These are phyloP conservation scores for Drosophila basisetae DNA, from an alignment of 2,888 invertebrate genomes.

Conservation along the genomic window DNA sequence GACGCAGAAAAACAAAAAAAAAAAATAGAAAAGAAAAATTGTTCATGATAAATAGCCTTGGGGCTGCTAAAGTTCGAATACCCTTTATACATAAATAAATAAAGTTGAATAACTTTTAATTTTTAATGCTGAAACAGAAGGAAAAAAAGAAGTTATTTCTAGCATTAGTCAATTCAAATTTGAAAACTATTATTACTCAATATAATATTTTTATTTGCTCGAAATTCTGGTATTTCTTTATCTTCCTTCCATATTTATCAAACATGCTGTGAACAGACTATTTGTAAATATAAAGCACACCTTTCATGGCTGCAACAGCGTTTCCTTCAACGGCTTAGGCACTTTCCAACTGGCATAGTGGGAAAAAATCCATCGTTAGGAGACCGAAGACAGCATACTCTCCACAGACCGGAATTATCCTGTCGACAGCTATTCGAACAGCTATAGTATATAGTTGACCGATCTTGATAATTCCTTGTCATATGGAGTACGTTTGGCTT, in stretches of 20 bases:
- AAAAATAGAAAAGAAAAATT: slow-evolving; percentile 1
- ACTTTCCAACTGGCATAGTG: neutral
- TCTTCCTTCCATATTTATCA: neutral
- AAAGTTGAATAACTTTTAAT: neutral
- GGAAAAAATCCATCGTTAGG: neutral
- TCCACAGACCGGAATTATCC: neutral
- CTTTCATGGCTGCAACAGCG: neutral
- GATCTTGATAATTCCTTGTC: neutral
- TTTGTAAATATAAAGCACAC: neutral
- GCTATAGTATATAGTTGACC: neutral
- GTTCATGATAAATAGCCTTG: neutral
- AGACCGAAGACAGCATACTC: neutral
- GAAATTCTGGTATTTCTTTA: neutral
- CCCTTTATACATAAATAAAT: slow-evolving; percentile 6
- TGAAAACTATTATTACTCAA: neutral
- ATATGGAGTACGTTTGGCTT: neutral
- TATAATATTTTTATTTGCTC: neutral
- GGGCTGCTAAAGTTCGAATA: neutral
- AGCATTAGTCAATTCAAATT: neutral
- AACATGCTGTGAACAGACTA: neutral
- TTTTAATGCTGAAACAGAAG: neutral
- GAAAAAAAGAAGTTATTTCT: neutral
- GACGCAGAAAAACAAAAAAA: slow-evolving; percentile 11
- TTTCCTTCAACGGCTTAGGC: neutral
- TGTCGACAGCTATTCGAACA: neutral